Evolutionary conservation across 2,797 vertebrate genomes (phyloP), one percentile per base, ranked within the genome.

Genomic region (Austrolebias charrua): DNA sequence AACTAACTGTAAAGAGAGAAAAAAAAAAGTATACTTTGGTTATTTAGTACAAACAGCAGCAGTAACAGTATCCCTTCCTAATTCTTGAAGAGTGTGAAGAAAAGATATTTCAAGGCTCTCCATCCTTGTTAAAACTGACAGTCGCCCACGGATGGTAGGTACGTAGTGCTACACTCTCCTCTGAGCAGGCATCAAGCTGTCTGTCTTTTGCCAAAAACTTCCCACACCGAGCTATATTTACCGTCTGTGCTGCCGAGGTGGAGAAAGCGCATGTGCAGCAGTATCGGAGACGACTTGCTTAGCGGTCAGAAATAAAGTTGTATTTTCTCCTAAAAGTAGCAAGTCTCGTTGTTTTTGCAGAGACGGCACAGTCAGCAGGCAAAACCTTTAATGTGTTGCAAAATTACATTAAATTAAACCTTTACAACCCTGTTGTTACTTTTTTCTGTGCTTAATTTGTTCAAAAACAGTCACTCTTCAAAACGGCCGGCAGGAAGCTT

Each of bases 221-320:
- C 90, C 90, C 88, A 91, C 89, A 80, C 82, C 44, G 2, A 62
- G 81, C 88, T 90, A 90, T 88, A 90, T 89, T 89, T 91, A 90
- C 84, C 74, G 66, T 71, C 76, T 55, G 55, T 60, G 79, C 74
- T 72, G 70, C 79, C 52, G 69, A 71, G 86, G 76, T 81, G 79
- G 81, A 84, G 79, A 84, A 74, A 85, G 75, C 50, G 54, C 66
- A 80, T 68, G 63, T 84, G 80, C 81, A 66, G 72, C 71, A 49
- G 63, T 76, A 79, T 87, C 85, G 79, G 75, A 73, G 73, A 81
- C 61, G 79, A 80, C 60, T 58, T 56, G 59, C 73, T 82, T 63
- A n/a, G 69, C 69, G 64, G 71, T 79, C 80, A 67, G 66, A 89
- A 82, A 85, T 68, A 62, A 73, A 67, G 55, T 68, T 9, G 8